phyloP scores from a whole-genome alignment of 2,888 invertebrate genomes.

The Protodeltote pygarga region DNA sequence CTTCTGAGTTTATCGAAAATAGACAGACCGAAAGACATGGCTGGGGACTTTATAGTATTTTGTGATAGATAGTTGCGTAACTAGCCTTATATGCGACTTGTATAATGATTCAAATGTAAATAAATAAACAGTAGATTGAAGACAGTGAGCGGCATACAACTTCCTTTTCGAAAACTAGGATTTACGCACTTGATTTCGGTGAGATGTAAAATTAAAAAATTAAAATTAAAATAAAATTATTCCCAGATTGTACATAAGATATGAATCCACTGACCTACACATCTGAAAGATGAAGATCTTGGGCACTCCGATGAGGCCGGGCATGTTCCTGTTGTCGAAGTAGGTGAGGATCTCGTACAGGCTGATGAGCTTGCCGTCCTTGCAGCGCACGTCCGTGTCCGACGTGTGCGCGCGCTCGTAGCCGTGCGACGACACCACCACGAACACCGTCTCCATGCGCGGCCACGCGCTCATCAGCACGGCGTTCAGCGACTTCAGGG shows the following conservation, averaged over 20 bases:
- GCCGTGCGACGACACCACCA: conserved; percentile 90
- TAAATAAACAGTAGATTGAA: too few relatives aligned
- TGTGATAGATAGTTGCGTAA: too few relatives aligned
- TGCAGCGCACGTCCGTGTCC: conserved; percentile 87
- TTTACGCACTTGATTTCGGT: too few relatives aligned
- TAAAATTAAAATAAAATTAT: too few relatives aligned
- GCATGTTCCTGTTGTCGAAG: conserved; percentile 87
- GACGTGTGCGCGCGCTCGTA: conserved; percentile 71
- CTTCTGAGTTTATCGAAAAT: too few relatives aligned
- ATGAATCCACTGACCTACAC: conserved; percentile 83
- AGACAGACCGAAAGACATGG: too few relatives aligned
- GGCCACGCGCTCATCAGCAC: conserved; percentile 73
- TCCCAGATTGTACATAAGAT: not conserved
- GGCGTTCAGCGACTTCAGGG: conserved; percentile 70
- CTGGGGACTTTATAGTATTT: too few relatives aligned
- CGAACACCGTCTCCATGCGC: conserved; percentile 87
- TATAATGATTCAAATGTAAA: too few relatives aligned
- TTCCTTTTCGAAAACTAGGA: too few relatives aligned
- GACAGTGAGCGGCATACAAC: too few relatives aligned
- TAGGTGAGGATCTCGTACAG: conserved; percentile 85
- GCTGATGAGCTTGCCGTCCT: conserved; percentile 83
- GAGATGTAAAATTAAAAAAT: too few relatives aligned
- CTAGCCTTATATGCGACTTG: too few relatives aligned
- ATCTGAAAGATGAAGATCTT: conserved; percentile 92
- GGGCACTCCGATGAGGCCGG: conserved; percentile 86